Conservation (phyloP, 2,888 invertebrate genomes). For the Leucophenga maculata region DNA sequence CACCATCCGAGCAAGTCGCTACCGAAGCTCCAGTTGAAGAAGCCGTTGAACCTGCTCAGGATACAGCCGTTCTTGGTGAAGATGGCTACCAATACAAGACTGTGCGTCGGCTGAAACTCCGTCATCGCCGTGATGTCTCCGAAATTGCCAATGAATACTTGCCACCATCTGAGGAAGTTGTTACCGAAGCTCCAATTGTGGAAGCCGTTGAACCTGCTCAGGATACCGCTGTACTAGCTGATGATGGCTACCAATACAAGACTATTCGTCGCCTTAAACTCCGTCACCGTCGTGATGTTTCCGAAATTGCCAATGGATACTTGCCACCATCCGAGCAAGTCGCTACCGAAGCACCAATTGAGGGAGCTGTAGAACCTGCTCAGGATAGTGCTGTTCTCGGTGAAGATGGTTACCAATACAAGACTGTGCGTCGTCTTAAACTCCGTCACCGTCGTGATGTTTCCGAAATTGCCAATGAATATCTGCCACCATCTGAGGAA, state of each 20-base stretch:
- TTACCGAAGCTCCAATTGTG: conserved; percentile 39
- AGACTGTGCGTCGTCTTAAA: conserved; percentile 39
- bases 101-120: conserved; percentile 50
- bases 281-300: conserved; percentile 57
- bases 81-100: conserved; percentile 56
- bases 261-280: conserved; percentile 60
- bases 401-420: conserved; percentile 37
- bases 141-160: conserved; percentile 46
- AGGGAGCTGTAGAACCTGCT: conserved; percentile 26
- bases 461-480: conserved; percentile 42
- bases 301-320: conserved; percentile 40
- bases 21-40: conserved; percentile 37
- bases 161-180: conserved; percentile 42
- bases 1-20: conserved; percentile 42
- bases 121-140: conserved; percentile 51
- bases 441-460: conserved; percentile 50
- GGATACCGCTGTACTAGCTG: conserved; percentile 47
- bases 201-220: conserved; percentile 38
- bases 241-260: conserved; percentile 59
- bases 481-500: conserved; percentile 42
- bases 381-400: conserved; percentile 33
- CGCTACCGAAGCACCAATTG: conserved; percentile 32
- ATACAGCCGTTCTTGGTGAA: conserved; percentile 43
- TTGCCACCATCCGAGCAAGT: conserved; percentile 42
- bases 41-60: conserved; percentile 34